Evolutionary conservation across 2,113 vertebrate species (phyloP).

Genomic region (Siphamia tubifer): DNA sequence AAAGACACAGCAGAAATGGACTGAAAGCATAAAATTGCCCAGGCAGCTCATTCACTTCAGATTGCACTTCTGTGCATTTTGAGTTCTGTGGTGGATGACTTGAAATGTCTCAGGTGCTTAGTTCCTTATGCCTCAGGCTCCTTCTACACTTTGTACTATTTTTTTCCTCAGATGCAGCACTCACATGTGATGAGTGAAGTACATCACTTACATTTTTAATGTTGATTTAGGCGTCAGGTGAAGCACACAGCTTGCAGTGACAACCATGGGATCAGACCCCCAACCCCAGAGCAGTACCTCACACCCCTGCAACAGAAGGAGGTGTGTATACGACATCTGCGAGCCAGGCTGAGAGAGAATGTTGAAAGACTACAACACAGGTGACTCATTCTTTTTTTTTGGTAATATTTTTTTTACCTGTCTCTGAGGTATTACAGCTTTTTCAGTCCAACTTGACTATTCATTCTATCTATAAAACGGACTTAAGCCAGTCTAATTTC

Average conservation of each 20-base stretch:
- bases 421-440: not conserved
- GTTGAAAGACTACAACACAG: slow-evolving; percentile 93
- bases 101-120: too few relatives aligned
- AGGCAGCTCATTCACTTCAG: too few relatives aligned
- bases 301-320: slow-evolving; percentile 98
- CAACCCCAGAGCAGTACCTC: slow-evolving; percentile 95
- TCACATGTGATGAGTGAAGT: not conserved
- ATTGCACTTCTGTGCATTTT: too few relatives aligned
- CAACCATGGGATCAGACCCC: slow-evolving; percentile 94
- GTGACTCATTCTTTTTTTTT: slow-evolving; percentile 64
- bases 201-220: not conserved
- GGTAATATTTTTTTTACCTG: not conserved
- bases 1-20: too few relatives aligned
- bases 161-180: too few relatives aligned
- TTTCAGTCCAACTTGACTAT: not conserved
- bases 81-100: too few relatives aligned
- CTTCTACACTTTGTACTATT: too few relatives aligned
- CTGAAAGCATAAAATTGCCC: too few relatives aligned
- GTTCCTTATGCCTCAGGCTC: too few relatives aligned
- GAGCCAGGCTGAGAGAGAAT: slow-evolving; percentile 90
- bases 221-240: slow-evolving; percentile 82
- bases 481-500: not conserved
- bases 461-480: not conserved
- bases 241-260: slow-evolving; percentile 92
- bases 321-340: slow-evolving; percentile 95